These are phyloP conservation scores for Toxonevra muliebris DNA, from an alignment of 2,888 invertebrate genomes.

Conservation along the genomic window DNA sequence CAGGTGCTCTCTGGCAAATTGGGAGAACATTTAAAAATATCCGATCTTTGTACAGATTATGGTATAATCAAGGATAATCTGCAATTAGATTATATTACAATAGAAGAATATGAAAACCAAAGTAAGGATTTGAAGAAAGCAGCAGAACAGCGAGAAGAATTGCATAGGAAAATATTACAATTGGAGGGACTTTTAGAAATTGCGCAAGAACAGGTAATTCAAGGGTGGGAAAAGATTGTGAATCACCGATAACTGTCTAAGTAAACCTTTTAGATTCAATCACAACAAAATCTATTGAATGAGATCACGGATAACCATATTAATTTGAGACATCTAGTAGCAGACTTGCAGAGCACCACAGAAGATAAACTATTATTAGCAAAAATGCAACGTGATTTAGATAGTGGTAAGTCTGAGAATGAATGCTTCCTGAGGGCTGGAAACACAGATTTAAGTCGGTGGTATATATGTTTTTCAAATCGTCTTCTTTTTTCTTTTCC, in stretches of 20 bases:
- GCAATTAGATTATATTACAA: slow-evolving; percentile 57
- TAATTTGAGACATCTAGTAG: slow-evolving; percentile 61
- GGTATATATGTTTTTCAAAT: too few relatives aligned
- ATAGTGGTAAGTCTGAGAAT: slow-evolving; percentile 52
- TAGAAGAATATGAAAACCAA: slow-evolving; percentile 54
- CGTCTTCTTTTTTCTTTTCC: neutral
- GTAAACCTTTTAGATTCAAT: slow-evolving; percentile 48
- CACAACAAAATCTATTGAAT: slow-evolving; percentile 60
- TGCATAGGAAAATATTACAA: slow-evolving; percentile 52
- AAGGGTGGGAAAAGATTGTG: neutral
- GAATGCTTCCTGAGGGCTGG: too few relatives aligned
- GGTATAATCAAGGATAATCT: slow-evolving; percentile 59
- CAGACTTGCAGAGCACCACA: slow-evolving; percentile 62
- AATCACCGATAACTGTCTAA: neutral
- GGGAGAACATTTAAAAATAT: slow-evolving; percentile 39
- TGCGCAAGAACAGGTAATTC: slow-evolving; percentile 54
- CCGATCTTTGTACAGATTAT: slow-evolving; percentile 55
- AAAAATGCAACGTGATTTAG: slow-evolving; percentile 61
- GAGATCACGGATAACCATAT: slow-evolving; percentile 64
- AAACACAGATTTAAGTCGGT: too few relatives aligned
- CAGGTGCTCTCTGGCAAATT: slow-evolving; percentile 49
- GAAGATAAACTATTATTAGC: slow-evolving; percentile 61
- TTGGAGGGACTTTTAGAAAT: slow-evolving; percentile 57
- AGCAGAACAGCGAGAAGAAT: slow-evolving; percentile 43
- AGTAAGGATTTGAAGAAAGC: slow-evolving; percentile 43